These are phyloP conservation scores for Scolopax bukidnonensis DNA, from an alignment of 2,797 vertebrate genomes.

Conservation along the genomic window DNA sequence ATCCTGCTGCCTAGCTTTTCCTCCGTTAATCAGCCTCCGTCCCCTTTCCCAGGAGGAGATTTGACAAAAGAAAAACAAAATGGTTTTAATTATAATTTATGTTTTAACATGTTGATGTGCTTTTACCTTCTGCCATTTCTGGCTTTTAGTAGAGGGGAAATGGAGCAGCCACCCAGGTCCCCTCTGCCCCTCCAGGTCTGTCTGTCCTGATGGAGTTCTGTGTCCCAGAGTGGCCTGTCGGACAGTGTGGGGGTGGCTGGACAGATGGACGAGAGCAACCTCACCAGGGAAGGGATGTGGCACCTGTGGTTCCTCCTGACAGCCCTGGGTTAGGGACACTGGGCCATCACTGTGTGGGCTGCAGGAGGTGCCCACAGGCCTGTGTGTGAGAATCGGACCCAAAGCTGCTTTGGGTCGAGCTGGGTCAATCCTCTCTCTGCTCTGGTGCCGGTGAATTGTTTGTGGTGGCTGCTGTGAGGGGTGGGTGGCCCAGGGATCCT, in stretches of 20 bases:
- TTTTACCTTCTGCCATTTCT: conserved; percentile 63
- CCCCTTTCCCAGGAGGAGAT: conserved; percentile 43
- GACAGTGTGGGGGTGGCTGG: background rate
- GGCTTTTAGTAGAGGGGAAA: conserved; percentile 14
- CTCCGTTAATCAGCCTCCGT: background rate
- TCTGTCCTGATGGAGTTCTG: background rate
- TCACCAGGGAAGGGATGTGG: fast-evolving
- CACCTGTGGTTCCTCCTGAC: fast-evolving
- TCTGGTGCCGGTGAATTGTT: background rate
- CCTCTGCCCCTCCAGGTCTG: background rate
- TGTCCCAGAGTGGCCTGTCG: background rate
- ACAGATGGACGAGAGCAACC: background rate
- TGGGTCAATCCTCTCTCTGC: background rate
- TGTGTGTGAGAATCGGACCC: background rate
- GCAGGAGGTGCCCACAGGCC: background rate
- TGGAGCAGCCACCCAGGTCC: background rate
- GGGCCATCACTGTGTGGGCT: background rate
- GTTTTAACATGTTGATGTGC: conserved; percentile 60
- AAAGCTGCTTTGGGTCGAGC: fast-evolving
- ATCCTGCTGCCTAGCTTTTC: conserved; percentile 44
- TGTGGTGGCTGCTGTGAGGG: background rate
- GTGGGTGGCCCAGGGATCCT: background rate
- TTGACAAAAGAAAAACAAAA: background rate
- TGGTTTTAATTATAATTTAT: conserved; percentile 62
- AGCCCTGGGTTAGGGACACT: background rate